Evolutionary conservation across 2,797 vertebrate species (phyloP).

Genomic region (Pantherophis alleghaniensis): DNA sequence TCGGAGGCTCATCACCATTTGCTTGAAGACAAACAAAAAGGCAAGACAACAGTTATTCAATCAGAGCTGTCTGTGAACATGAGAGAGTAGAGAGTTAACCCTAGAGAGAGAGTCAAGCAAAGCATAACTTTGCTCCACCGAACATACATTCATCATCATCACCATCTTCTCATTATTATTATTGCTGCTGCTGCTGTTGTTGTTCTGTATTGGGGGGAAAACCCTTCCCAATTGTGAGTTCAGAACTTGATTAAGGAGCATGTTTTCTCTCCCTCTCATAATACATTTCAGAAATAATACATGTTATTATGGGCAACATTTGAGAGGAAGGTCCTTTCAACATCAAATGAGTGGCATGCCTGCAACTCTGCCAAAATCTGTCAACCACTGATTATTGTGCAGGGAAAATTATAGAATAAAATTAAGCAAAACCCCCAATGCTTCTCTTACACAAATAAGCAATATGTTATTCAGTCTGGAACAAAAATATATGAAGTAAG

Average conservation of each 20-base stretch:
- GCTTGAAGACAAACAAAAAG: constrained; percentile 76
- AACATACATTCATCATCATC: neutral
- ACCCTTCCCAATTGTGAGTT: neutral
- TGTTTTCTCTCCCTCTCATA: neutral
- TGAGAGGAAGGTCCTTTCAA: neutral
- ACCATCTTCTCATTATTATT: neutral
- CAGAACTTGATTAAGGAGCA: neutral
- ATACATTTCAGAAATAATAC: neutral
- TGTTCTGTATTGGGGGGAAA: neutral
- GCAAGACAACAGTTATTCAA: neutral
- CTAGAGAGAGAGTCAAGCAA: neutral
- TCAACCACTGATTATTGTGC: neutral
- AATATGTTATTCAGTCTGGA: neutral
- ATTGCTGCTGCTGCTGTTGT: neutral
- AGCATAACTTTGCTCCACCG: too few species aligned
- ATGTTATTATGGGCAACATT: neutral
- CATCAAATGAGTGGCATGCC: neutral
- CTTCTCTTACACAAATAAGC: neutral
- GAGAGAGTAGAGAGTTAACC: neutral
- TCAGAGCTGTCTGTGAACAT: neutral
- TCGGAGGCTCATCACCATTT: constrained; percentile 99
- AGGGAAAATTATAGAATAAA: neutral
- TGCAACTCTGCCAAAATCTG: neutral
- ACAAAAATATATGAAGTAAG: neutral
- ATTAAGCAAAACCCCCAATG: too few species aligned